Evolutionary conservation across 1,140 invertebrate genomes (phyloP), one percentile per base, ranked within the genome.

Genomic region (Drosophila takahashii): DNA sequence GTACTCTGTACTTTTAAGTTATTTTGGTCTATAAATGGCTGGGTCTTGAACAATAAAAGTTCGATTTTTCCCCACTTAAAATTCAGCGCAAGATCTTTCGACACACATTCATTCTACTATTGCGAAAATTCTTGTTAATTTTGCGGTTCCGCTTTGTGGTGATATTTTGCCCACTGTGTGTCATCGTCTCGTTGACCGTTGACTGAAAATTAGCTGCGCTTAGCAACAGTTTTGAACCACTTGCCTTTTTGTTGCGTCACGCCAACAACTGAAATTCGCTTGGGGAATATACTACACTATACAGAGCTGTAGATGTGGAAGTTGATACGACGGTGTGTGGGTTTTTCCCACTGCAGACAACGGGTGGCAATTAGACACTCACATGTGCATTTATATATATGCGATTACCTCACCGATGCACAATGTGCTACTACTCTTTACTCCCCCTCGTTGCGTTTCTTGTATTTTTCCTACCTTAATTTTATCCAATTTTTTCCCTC

Each of bases 151-250:
- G 41, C 52, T 52, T 76, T 58, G 41, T 9, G 48, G 27, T 13
- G 29, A 22, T 11, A 9, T 66, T 9, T 52, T 34, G 72, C 72
- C 72, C 72, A 76, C 72, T 76, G 72, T 76, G 72, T 76, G 72
- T 76, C 72, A 76, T 66, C 72, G 72, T 50, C 58, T 65, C 58
- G 44, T 62, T 74, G 71, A 74, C 70, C 56, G 74, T 73, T 72
- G 62, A 54, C 74, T 81, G 73, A 85, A 85, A 86, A 86, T 81
- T 80, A 72, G 69, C 81, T 74, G 83, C 83, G 81, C 81, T 85
- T 87, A 78, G 81, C 81, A 85, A 85, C 81, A 85, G 83, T 67
- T 86, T 80, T 85, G 72, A 71, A 84, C 75, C 61, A 64, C 62
- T 77, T 81, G 78, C 59, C 59, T 57, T 79, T 32, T 42, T 18